These are phyloP conservation scores for Ursus arctos DNA, from an alignment of 2,113 vertebrate genomes.

Conservation along the genomic window DNA sequence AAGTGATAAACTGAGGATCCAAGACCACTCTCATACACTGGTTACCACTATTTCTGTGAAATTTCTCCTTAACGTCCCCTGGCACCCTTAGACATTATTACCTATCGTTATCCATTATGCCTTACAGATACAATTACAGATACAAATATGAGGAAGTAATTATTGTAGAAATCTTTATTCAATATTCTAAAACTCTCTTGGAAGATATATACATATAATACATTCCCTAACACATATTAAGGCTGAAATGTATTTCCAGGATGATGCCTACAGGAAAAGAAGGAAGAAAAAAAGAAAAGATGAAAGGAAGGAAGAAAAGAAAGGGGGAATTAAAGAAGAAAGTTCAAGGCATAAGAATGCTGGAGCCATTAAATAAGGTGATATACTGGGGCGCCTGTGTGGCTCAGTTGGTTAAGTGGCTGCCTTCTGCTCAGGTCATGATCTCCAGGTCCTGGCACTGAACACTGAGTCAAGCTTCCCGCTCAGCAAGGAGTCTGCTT, in stretches of 20 bases:
- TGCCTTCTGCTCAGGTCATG: too few relatives aligned
- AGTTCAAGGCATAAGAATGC: background rate
- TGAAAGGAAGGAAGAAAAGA: background rate
- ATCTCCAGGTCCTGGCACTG: too few relatives aligned
- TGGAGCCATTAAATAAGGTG: background rate
- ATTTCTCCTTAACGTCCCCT: background rate
- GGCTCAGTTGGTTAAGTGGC: too few relatives aligned
- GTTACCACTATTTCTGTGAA: background rate
- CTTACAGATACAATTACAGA: background rate
- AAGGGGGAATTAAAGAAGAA: background rate
- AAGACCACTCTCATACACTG: background rate
- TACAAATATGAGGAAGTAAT: background rate
- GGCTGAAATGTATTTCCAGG: background rate
- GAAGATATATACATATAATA: background rate
- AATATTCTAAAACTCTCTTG: background rate
- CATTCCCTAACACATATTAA: background rate
- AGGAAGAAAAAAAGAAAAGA: background rate
- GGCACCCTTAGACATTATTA: background rate
- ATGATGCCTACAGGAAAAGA: background rate
- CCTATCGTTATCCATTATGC: background rate
- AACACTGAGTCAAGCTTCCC: too few relatives aligned
- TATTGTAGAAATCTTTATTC: background rate
- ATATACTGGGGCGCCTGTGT: too few relatives aligned
- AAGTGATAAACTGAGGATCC: background rate
- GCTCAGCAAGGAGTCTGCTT: too few relatives aligned